Percentiles rank a stretch among this genome's conserved stretches.
Evolutionary conservation across 2,888 invertebrate genomes (phyloP).

Genomic region (Linnaemya tessellans): DNA sequence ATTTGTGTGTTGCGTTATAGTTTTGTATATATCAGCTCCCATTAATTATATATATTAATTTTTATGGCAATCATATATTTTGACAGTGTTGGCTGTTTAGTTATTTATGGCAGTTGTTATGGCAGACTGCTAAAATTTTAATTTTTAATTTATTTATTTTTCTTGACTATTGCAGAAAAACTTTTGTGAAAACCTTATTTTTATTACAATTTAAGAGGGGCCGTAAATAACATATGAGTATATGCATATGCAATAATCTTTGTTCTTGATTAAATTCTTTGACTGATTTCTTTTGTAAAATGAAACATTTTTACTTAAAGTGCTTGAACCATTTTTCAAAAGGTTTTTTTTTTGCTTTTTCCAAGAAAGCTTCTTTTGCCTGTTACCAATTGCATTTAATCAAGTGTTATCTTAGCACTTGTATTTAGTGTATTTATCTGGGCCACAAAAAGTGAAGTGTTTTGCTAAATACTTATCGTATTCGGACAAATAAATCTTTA

Average conservation of each 20-base stretch:
- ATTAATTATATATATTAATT: no score
- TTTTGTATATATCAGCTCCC: no score
- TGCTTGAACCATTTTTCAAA: not conserved
- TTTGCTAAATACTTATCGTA: not conserved
- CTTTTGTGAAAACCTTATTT: not conserved
- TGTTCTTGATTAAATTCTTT: not conserved
- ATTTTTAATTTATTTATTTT: no score
- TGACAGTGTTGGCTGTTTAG: no score
- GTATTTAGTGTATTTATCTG: not conserved
- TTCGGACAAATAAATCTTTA: not conserved
- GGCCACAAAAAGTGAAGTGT: not conserved
- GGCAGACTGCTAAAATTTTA: not conserved
- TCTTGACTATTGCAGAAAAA: not conserved
- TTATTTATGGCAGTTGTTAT: not conserved
- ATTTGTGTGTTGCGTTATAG: no score
- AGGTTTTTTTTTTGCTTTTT: not conserved
- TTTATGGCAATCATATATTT: no score
- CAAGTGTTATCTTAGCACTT: conserved; percentile 14
- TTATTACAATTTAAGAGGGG: not conserved
- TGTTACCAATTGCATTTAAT: not conserved
- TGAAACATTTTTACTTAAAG: not conserved
- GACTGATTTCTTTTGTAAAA: not conserved
- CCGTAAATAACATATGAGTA: not conserved
- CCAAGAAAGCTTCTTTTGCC: not conserved
- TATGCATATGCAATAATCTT: no score